phyloP scores from a whole-genome alignment of 2,888 invertebrate genomes.

The Emmelina monodactyla region DNA sequence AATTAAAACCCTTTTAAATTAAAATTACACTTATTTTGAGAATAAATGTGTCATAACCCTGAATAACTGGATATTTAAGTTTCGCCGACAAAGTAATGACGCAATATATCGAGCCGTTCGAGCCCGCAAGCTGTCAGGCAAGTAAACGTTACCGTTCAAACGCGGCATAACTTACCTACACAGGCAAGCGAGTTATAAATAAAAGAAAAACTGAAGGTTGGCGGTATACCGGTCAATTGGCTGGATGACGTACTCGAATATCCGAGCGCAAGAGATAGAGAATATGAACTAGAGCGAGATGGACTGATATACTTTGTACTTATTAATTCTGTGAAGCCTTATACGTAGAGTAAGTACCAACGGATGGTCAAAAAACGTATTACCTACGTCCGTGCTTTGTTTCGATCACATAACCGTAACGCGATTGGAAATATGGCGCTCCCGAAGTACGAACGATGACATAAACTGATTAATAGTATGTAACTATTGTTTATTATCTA shows the following conservation, averaged over 20 bases:
- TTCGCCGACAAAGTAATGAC: no score
- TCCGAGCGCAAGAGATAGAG: neutral
- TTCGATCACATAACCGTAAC: constrained; percentile 25
- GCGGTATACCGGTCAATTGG: constrained; percentile 65
- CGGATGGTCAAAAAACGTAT: constrained; percentile 55
- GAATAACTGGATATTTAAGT: no score
- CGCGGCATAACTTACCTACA: constrained; percentile 54
- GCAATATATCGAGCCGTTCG: no score
- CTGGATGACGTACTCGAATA: constrained; percentile 53
- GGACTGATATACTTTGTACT: constrained; percentile 35
- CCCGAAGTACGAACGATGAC: no score
- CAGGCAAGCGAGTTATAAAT: constrained; percentile 61
- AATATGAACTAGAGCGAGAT: constrained; percentile 20
- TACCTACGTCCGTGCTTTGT: constrained; percentile 56
- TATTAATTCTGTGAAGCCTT: constrained; percentile 56
- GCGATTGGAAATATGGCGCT: neutral
- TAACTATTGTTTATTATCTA: no score
- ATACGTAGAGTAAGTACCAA: constrained; percentile 40
- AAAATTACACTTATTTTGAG: no score
- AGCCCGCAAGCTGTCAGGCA: no score
- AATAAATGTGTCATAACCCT: no score
- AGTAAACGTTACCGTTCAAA: constrained; percentile 24
- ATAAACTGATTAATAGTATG: no score
- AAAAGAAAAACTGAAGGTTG: constrained; percentile 66
- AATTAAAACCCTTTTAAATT: no score